Conservation (phyloP, 2,888 invertebrate species). For the Nephrotoma guestfalica region DNA sequence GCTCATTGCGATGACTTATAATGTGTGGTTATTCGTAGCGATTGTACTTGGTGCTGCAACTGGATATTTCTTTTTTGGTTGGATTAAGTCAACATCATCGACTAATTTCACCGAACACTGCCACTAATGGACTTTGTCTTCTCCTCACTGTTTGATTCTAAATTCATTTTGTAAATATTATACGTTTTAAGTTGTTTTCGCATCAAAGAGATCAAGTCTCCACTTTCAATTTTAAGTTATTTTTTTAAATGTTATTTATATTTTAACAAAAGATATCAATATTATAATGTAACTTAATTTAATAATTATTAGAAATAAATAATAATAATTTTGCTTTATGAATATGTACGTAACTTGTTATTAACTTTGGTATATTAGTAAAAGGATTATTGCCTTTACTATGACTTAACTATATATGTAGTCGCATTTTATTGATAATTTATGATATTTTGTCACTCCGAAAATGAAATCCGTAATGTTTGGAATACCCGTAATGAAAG, state of each 20-base stretch:
- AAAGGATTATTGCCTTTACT: no score
- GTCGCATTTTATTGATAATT: no score
- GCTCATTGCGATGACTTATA: slow-evolving; percentile 96
- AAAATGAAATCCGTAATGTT: no score
- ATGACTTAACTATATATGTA: no score
- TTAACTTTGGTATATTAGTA: neutral
- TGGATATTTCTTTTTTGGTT: slow-evolving; percentile 90
- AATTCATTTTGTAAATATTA: neutral
- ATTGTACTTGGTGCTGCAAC: slow-evolving; percentile 78
- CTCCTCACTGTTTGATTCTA: neutral
- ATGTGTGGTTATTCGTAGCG: slow-evolving; percentile 82
- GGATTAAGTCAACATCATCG: slow-evolving; percentile 86
- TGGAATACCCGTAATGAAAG: no score
- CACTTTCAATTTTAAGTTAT: neutral
- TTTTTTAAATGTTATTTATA: neutral
- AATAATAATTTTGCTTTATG: neutral
- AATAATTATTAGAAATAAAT: neutral
- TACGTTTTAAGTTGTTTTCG: neutral
- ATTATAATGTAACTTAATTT: neutral
- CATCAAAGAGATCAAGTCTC: neutral
- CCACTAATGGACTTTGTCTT: slow-evolving; percentile 41
- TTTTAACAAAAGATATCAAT: neutral
- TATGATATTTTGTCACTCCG: no score
- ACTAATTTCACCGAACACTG: slow-evolving; percentile 87
- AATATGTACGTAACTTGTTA: neutral